These are phyloP conservation scores for Pogonocherus hispidulus DNA, from an alignment of 2,888 invertebrate species.

Conservation along the genomic window DNA sequence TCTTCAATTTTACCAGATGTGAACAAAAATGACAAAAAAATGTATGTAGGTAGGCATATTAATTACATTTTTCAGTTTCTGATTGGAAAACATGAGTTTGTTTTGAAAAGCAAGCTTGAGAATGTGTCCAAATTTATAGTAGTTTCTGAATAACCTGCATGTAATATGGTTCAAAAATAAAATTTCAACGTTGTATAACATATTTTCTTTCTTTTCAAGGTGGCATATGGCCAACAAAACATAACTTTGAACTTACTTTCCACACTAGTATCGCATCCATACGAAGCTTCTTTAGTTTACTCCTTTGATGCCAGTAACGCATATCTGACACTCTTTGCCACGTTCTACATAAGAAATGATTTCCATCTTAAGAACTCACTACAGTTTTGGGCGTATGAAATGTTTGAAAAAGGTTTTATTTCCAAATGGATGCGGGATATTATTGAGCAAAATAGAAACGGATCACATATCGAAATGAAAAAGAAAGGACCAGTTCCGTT, in stretches of 20 bases:
- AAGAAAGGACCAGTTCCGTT: slow-evolving; percentile 33
- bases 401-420: slow-evolving; percentile 49
- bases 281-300: slow-evolving; percentile 24
- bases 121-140: too few species aligned
- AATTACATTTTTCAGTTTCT: too few species aligned
- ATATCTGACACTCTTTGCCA: slow-evolving; percentile 40
- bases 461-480: slow-evolving; percentile 12
- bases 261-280: slow-evolving; percentile 12
- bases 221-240: slow-evolving; percentile 19
- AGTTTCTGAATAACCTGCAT: too few species aligned
- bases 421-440: slow-evolving; percentile 50
- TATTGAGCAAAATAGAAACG: slow-evolving; percentile 28
- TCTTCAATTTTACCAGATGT: too few species aligned
- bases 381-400: slow-evolving; percentile 47
- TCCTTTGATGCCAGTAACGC: background rate
- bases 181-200: too few species aligned
- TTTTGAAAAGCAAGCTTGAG: too few species aligned
- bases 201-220: slow-evolving; percentile 17
- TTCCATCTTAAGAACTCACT: slow-evolving; percentile 42
- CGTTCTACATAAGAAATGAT: slow-evolving; percentile 46
- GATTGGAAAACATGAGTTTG: too few species aligned
- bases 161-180: too few species aligned
- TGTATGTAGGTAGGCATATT: too few species aligned
- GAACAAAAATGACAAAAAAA: too few species aligned
- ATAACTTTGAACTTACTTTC: slow-evolving; percentile 21